Base-by-base conservation (phyloP, 2,888 invertebrate species). In the Suillia variegata region DNA sequence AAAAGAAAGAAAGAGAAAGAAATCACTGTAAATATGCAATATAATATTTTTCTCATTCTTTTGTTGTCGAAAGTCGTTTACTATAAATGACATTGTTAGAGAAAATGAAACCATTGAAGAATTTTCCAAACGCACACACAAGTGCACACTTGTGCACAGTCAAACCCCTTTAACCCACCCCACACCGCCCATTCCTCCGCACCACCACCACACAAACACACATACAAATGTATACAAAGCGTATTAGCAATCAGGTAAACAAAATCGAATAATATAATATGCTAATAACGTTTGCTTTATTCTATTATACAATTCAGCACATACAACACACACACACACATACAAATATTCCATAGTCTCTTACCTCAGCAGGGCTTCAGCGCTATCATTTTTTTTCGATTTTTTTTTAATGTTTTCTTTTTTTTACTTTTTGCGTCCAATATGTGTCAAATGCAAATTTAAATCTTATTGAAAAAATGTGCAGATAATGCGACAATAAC, bases 391-490 rank as follows among this genome's bases (percentile, higher is more conserved):
- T n/a, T 26, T 26, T 26, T 26, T 26, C 26, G 5, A 26, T 26
- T 26, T 26, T 26, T n/a, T 26, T 26, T 10, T 26, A 26, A 5
- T 26, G 5, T 26, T 26, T 26, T 26, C 10, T n/a, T 38, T 38
- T 38, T 4, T 38, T 38, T 38, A n/a, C 38, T 38, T n/a, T 38
- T 13, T 38, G 10, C 38, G 38, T 13, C 45, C 72, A 72, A 75
- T 71, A 72, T 75, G 74, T 72, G 72, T 74, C 75, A 72, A 75
- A 72, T 75, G 72, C 72, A 72, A 75, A 75, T 72, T 75, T 73
- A 73, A 75, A 72, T 75, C 75, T 75, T 75, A 75, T 72, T 71
- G 74, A 72, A 72, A 72, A 70, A 56, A 56, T 22, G 17, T 54
- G 70, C 68, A 73, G 74, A 75, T 72, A 74, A 70, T 75, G 73